Evolutionary conservation across 2,888 invertebrate genomes (phyloP).

Genomic region (Tillus elongatus): DNA sequence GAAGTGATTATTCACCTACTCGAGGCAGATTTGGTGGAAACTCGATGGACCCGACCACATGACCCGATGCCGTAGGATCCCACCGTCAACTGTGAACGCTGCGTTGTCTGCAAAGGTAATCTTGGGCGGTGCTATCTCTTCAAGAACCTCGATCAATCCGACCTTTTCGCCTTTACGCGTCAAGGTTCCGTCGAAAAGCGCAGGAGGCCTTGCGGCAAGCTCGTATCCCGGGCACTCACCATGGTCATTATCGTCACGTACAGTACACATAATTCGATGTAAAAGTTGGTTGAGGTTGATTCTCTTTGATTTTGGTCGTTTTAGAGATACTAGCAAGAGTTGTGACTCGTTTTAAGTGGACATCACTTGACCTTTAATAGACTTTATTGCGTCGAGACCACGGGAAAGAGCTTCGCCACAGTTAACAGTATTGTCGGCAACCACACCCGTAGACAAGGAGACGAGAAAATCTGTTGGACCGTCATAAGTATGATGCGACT

Average conservation of each 20-base stretch:
- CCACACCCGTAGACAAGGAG: no score
- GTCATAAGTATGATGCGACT: no score
- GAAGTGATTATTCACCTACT: no score
- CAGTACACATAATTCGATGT: background rate
- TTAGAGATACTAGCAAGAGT: background rate
- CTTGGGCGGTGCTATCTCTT: background rate
- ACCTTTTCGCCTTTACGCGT: constrained; percentile 1
- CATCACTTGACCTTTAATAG: background rate
- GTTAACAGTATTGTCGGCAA: no score
- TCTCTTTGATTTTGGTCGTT: constrained; percentile 1
- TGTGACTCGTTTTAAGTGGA: constrained; percentile 2
- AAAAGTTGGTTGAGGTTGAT: constrained; percentile 2
- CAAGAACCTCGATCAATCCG: constrained; percentile 1
- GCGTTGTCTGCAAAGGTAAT: background rate
- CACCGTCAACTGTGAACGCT: no score
- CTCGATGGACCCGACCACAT: background rate
- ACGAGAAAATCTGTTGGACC: no score
- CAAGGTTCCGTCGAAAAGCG: constrained; percentile 2
- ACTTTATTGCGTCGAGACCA: constrained; percentile 3
- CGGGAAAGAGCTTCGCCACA: no score
- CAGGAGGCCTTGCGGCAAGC: constrained; percentile 3
- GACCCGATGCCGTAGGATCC: no score
- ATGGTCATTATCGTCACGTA: constrained; percentile 1
- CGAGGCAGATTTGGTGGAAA: constrained; percentile 3
- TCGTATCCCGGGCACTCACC: background rate